Evolutionary conservation across 2,888 invertebrate species (phyloP), one percentile per base, ranked within the genome.

Genomic region (Anoncus sp.): DNA sequence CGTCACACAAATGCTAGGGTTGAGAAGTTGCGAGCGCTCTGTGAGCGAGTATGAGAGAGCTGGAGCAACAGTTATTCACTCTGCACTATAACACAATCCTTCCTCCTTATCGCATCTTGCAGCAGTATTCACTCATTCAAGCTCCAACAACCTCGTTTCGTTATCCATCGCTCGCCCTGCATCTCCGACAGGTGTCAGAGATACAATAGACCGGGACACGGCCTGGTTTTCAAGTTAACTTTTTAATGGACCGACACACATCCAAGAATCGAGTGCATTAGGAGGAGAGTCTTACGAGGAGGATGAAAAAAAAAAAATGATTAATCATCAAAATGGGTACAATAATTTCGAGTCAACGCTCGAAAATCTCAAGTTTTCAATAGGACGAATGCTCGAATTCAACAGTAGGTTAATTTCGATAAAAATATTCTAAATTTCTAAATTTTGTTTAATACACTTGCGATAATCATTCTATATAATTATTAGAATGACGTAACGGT

Each of bases 151-250:
- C 53, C 66, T 72, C 73, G 38, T 53, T 65, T 70, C 57, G 45
- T 63, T 72, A 57, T 63, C 57, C 77, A 24, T 67, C 66, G 49
- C 57, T 67, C 47, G n/a, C n/a, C 57, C 38, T 66, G 43, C 71
- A 75, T 60, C 67, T 67, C 71, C 73, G 75, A 66, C 70, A 76
- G 47, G 59, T 73, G 72, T 80, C 78, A 67, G 72, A 67, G 69
- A 77, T 59, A 82, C 75, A 80, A 82, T 77, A 43, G 75, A 51
- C 51, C 51, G 63, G 43, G 69, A 77, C 70, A 69, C 73, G 72
- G 72, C 79, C 77, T 82, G 62, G 62, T 82, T 80, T 79, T 62
- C 73, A 75, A 75, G 69, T 77, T 82, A 65, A 77, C 73, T 77
- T 77, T 79, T 66, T 66, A 81, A 77, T 77, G 70, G 66, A 63